Conservation (phyloP, 2,888 invertebrate species). For the Adela reaumurella region DNA sequence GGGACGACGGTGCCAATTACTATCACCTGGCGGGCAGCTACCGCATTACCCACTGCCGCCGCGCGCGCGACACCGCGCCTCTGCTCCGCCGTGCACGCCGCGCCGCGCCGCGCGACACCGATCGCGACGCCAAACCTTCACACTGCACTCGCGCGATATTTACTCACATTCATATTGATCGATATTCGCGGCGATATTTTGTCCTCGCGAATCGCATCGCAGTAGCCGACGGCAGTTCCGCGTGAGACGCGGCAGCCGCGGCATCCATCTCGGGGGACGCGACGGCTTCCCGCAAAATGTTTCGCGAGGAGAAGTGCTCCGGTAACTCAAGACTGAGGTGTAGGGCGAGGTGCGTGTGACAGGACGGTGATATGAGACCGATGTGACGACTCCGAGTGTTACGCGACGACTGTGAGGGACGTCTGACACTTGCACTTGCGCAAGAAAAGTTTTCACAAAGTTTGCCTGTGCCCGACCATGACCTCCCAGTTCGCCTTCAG, state of each 20-base stretch:
- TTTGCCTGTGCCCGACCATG: slow-evolving; percentile 36
- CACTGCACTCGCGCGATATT: not conserved
- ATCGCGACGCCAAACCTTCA: slow-evolving; percentile 26
- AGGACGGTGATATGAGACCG: not conserved
- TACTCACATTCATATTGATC: slow-evolving; percentile 18
- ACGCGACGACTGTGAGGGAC: slow-evolving; percentile 19
- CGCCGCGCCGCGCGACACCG: slow-evolving; percentile 26
- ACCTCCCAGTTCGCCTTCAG: slow-evolving; percentile 53
- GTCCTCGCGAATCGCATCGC: slow-evolving; percentile 21
- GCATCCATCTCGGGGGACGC: not conserved
- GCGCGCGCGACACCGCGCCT: slow-evolving; percentile 57
- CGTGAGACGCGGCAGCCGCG: not conserved
- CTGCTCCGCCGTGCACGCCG: slow-evolving; percentile 37
- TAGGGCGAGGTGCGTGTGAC: not conserved
- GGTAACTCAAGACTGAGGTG: not conserved
- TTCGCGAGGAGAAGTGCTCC: slow-evolving; percentile 1
- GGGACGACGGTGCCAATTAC: slow-evolving; percentile 60
- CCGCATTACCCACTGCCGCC: slow-evolving; percentile 60
- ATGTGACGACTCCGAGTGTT: not conserved
- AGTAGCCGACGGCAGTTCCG: not conserved
- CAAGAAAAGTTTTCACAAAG: slow-evolving; percentile 13
- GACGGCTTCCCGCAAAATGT: not conserved
- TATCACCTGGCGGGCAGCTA: slow-evolving; percentile 62
- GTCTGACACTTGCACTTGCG: slow-evolving; percentile 29
- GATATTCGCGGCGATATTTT: slow-evolving; percentile 21